Evolutionary conservation across 2,113 vertebrate species (phyloP).

Genomic region (Chascanopsetta lugubris): DNA sequence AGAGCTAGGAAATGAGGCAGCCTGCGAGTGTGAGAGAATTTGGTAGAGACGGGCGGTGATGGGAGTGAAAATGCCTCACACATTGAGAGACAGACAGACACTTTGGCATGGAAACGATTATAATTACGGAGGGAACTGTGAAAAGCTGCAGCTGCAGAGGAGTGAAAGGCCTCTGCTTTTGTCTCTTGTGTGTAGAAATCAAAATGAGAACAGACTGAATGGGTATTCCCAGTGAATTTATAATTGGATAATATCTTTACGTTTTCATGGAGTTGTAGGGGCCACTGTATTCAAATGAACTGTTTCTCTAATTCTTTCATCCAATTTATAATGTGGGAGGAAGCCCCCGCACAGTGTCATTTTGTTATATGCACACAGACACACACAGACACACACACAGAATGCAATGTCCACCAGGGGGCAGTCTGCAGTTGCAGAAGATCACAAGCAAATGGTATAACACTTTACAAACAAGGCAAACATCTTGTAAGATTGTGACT

Average conservation of each 20-base stretch:
- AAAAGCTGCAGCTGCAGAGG: constrained; percentile 44
- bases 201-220: constrained; percentile 20
- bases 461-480: not conserved
- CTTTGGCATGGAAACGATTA: constrained; percentile 30
- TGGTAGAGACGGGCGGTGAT: not conserved
- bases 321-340: not conserved
- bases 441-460: not conserved
- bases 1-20: constrained; percentile 19
- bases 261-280: not conserved
- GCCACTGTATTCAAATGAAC: not conserved
- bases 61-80: constrained; percentile 30
- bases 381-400: too few species aligned
- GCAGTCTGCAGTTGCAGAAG: constrained; percentile 44
- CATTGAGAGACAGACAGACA: constrained; percentile 20
- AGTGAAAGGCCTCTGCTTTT: constrained; percentile 20
- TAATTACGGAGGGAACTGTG: constrained; percentile 40
- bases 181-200: constrained; percentile 15
- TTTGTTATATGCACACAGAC: too few species aligned
- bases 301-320: not conserved
- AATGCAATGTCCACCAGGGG: constrained; percentile 56
- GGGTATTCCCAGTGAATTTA: constrained; percentile 18
- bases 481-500: not conserved
- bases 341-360: not conserved
- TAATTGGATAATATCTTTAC: constrained; percentile 6
- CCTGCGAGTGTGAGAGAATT: constrained; percentile 28